These are phyloP conservation scores for Ichneumoninae sp. DNA, from an alignment of 2,888 invertebrate species.

Conservation along the genomic window DNA sequence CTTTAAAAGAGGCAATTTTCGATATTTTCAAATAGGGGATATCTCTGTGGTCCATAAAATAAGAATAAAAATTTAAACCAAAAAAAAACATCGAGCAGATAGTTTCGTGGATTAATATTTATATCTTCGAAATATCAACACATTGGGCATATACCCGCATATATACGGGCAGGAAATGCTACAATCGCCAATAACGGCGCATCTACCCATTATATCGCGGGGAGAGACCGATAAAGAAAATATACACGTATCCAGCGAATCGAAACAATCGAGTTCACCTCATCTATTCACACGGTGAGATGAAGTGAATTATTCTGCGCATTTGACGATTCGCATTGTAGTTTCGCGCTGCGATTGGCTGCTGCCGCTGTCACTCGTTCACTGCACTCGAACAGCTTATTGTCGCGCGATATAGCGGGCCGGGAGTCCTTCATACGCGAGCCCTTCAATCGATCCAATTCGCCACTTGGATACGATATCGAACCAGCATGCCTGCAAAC, in stretches of 20 bases:
- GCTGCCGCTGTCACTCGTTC: slow-evolving; percentile 22
- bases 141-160: no score
- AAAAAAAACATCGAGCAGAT: no score
- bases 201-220: neutral
- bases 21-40: neutral
- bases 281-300: neutral
- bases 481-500: neutral
- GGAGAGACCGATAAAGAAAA: neutral
- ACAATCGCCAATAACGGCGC: neutral
- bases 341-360: neutral
- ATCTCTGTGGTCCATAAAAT: neutral
- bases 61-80: no score
- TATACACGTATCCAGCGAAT: slow-evolving; percentile 20
- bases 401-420: slow-evolving; percentile 43
- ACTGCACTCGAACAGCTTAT: slow-evolving; percentile 46
- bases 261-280: slow-evolving; percentile 15
- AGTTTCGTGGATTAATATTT: no score
- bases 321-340: slow-evolving; percentile 21
- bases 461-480: slow-evolving; percentile 45
- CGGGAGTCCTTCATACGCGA: slow-evolving; percentile 33
- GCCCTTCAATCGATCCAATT: slow-evolving; percentile 56
- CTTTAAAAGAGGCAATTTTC: no score
- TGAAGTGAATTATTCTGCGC: slow-evolving; percentile 31
- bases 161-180: neutral
- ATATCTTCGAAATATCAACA: no score